Conservation (phyloP, 2,888 invertebrate species). For the Hypsopygia costalis region DNA sequence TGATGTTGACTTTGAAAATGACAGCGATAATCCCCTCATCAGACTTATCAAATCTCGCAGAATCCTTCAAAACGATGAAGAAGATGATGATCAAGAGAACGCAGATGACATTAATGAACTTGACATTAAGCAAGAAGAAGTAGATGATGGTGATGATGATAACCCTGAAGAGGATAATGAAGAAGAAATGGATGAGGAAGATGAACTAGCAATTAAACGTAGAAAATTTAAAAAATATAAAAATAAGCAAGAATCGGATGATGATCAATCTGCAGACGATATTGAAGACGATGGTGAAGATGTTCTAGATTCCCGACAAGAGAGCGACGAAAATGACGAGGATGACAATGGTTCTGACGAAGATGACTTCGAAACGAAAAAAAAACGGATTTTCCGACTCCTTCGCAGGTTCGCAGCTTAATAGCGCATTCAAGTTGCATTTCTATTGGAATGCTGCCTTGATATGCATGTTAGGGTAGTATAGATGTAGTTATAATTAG, state of each 20-base stretch:
- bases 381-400: constrained; percentile 43
- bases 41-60: too few relatives aligned
- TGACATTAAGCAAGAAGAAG: constrained; percentile 13
- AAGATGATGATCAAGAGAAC: constrained; percentile 32
- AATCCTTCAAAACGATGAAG: too few relatives aligned
- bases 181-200: constrained; percentile 14
- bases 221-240: constrained; percentile 12
- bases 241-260: constrained; percentile 18
- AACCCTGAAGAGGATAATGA: constrained; percentile 7
- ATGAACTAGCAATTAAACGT: constrained; percentile 12
- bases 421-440: constrained; percentile 40
- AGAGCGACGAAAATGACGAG: constrained; percentile 19
- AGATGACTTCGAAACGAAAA: constrained; percentile 17
- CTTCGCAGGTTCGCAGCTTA: constrained; percentile 41
- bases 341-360: constrained; percentile 15
- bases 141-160: constrained; percentile 3
- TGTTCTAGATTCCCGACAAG: constrained; percentile 17
- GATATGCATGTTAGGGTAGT: constrained; percentile 28
- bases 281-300: constrained; percentile 23
- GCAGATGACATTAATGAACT: constrained; percentile 25
- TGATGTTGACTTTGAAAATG: too few relatives aligned
- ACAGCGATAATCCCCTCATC: too few relatives aligned
- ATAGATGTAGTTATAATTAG: constrained; percentile 13
- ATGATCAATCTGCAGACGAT: constrained; percentile 20
- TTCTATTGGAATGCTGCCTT: constrained; percentile 40